These are phyloP conservation scores for Cinclus cinclus DNA, from an alignment of 2,113 vertebrate genomes.

Conservation along the genomic window DNA sequence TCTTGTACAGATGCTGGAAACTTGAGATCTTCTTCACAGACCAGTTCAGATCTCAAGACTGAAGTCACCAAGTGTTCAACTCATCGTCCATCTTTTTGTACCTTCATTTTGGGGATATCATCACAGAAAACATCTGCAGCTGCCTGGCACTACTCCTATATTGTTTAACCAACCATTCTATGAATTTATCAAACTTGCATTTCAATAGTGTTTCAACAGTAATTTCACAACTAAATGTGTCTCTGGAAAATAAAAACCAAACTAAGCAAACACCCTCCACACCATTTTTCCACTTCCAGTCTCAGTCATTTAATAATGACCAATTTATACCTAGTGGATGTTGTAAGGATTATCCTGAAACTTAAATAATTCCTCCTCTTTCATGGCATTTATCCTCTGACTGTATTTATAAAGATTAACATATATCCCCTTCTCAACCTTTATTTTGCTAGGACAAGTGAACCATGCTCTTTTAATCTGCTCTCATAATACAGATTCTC, in stretches of 20 bases:
- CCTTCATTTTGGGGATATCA: background rate
- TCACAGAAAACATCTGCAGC: background rate
- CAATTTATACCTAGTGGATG: constrained; percentile 53
- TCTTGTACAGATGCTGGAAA: background rate
- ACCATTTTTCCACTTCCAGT: background rate
- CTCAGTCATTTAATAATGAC: constrained; percentile 31
- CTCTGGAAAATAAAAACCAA: background rate
- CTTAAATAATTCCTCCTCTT: constrained; percentile 65
- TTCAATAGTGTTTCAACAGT: background rate
- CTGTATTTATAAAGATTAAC: constrained; percentile 65
- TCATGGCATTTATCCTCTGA: constrained; percentile 58
- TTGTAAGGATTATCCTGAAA: constrained; percentile 49
- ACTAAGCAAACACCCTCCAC: background rate
- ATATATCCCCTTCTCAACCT: constrained; percentile 63
- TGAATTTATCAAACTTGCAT: background rate
- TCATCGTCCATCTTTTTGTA: background rate
- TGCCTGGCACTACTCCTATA: background rate
- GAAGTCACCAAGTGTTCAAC: background rate
- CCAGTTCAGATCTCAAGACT: background rate
- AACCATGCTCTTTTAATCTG: constrained; percentile 66
- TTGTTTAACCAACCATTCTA: background rate
- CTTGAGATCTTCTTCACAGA: accelerated
- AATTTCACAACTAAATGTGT: background rate
- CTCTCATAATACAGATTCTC: constrained; percentile 60
- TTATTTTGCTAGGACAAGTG: constrained; percentile 65